These are phyloP conservation scores for Gymnogyps californianus DNA, from an alignment of 2,113 vertebrate species.

Conservation along the genomic window DNA sequence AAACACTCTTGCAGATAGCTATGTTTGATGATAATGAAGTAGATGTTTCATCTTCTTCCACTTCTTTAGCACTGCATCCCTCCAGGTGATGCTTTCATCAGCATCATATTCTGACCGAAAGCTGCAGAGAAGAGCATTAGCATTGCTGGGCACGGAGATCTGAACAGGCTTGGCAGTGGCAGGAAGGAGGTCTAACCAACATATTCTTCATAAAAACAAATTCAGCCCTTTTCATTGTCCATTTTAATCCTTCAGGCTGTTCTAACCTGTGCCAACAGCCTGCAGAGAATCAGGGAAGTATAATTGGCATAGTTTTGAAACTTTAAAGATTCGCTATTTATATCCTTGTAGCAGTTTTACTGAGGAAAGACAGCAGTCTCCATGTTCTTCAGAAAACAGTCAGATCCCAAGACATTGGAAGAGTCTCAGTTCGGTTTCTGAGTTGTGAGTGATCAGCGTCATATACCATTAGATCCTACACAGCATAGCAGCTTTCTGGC, in stretches of 20 bases:
- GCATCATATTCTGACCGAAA: neutral
- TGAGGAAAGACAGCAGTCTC: neutral
- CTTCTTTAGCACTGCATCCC: neutral
- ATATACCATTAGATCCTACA: neutral
- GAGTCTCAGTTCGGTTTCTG: neutral
- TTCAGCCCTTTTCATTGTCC: neutral
- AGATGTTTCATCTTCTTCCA: neutral
- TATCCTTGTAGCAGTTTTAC: neutral
- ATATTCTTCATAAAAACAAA: neutral
- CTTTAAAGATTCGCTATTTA: neutral
- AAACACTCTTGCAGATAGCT: neutral
- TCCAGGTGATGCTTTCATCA: slow-evolving; percentile 31
- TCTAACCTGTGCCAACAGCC: neutral
- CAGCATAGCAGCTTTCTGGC: neutral
- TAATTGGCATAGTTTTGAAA: neutral
- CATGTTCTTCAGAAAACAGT: neutral
- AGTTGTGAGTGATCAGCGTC: neutral
- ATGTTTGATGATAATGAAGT: neutral
- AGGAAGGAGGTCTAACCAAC: neutral
- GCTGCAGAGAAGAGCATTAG: neutral
- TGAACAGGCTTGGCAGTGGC: neutral
- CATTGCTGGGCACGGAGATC: neutral
- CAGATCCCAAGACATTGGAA: neutral
- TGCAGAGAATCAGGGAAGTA: neutral
- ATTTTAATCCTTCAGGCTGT: neutral